Base-by-base conservation (phyloP, 2,113 vertebrate genomes). In the Dicentrarchus labrax region DNA sequence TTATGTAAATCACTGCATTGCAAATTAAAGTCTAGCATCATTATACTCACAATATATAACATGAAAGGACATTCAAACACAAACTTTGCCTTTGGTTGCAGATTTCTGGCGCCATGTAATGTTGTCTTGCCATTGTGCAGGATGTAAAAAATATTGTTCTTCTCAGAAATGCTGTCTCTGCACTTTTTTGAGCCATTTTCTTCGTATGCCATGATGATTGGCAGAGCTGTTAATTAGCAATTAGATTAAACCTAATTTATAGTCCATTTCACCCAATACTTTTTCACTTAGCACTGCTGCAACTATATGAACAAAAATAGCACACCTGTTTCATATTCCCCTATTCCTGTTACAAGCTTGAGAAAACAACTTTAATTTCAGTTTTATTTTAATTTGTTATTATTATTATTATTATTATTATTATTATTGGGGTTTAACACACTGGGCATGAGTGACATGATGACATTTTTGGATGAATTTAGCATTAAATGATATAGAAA, bases 11-110 rank as follows among this genome's bases (percentile, higher is more conserved):
- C 16, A 16, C 4, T 45, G 41, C 19, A 66, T 19, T 56, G 43
- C 21, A 75, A 36, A 64, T 68, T 64, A 30, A 69, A 45, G 22
- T 53, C 39, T 68, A 22, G 17, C n/a, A 77, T 59, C 56, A 77
- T 60, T 45, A 48, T 9, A 54, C 36, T 76, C 8, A 60, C 7
- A 41, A 41, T 36, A 19, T 39, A 76, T 22, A 17, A 51, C 4
- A 38, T 47, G 53, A 50, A 36, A 53, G 17, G 15, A 57, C 39
- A 59, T 51, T 38, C 15, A 65, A 45, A 66, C 12, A 48, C n/a
- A 51, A 41, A 4, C 8, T 62, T n/a, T 64, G 53, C 38, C 39
- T 24, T 10, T 50, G 39, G 53, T n/a, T 76, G 0, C 7, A 53
- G n/a, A 22, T 82, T 13, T 53, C 47, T 56, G 21, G 11, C 5